Base-by-base conservation (phyloP, 2,888 invertebrate genomes). In the Strigamia transsilvanica region DNA sequence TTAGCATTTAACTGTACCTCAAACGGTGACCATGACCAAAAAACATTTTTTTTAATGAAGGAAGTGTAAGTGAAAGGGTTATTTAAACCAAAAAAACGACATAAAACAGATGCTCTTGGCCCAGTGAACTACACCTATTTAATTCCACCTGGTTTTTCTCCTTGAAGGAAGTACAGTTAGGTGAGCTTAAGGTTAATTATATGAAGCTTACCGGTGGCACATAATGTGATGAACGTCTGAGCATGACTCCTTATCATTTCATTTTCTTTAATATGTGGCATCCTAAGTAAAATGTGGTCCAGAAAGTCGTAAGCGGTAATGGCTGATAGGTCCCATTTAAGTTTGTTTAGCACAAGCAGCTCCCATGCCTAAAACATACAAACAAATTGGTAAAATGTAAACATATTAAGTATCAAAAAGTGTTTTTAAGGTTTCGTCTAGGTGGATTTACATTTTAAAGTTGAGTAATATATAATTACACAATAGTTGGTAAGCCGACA, bases 251-350 rank as follows among this genome's bases (percentile, higher is more conserved):
- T 90, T 61, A 94, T 90, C 78, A 92, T 89, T 79, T 91, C 89
- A 85, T 91, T 91, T 81, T 90, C 88, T 82, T 90, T 89, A 83
- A 91, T 90, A 91, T 92, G 85, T 21, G 87, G 86, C 84, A 91
- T 89, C 85, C 94, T 90, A 85, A 92, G 91, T 84, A 94, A 89
- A 85, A 94, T 91, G 86, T 94, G 94, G 87, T 94, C 94, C 86
- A 94, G 91, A 89, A 94, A 94, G 89, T 95, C 95, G 88, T 93
- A 93, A 10, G 93, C 93, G 0, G 94, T 94, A 82, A 94, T 91
- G 38, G 93, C 91, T 41, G 92, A 92, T 85, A 94, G 89, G 88
- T 94, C 93, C 95, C 95, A 95, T 87, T 93, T 91, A 84, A 95
- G 88, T 87, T 92, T 91, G 84, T 92, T 92, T 84, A 95, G 89